Percentiles rank a stretch among this genome's conserved stretches.
Evolutionary conservation across 2,888 invertebrate genomes (phyloP).

Genomic region (Baccha elongata): DNA sequence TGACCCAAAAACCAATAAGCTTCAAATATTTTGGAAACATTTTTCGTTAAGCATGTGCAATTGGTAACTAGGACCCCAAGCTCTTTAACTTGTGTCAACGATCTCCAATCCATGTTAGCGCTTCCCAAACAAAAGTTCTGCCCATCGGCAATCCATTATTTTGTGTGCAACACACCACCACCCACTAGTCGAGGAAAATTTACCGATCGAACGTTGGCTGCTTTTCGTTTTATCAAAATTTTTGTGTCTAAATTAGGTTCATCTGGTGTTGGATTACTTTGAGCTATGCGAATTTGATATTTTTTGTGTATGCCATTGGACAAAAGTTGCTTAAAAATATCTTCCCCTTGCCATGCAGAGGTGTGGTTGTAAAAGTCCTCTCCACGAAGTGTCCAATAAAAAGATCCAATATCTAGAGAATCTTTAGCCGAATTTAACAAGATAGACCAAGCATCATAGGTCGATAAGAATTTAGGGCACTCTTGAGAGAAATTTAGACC

Average conservation of each 20-base stretch:
- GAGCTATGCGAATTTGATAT: slow-evolving; percentile 89
- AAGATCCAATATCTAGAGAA: slow-evolving; percentile 94
- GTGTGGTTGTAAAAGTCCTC: slow-evolving; percentile 91
- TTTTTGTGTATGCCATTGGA: slow-evolving; percentile 86
- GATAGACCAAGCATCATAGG: slow-evolving; percentile 92
- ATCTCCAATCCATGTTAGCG: slow-evolving; percentile 99
- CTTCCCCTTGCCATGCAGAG: slow-evolving; percentile 91
- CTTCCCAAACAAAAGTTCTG: slow-evolving; percentile 96
- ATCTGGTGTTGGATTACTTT: slow-evolving; percentile 89
- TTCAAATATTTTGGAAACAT: slow-evolving; percentile 95
- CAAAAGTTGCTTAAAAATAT: slow-evolving; percentile 91
- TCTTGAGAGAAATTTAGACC: slow-evolving; percentile 89
- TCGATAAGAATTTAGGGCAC: slow-evolving; percentile 86
- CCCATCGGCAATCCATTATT: slow-evolving; percentile 95
- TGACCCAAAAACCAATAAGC: slow-evolving; percentile 94
- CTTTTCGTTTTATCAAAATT: slow-evolving; percentile 89
- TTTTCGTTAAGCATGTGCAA: slow-evolving; percentile 92
- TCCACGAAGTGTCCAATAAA: slow-evolving; percentile 95
- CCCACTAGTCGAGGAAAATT: slow-evolving; percentile 92
- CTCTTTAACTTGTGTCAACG: slow-evolving; percentile 97
- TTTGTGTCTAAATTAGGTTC: slow-evolving; percentile 91
- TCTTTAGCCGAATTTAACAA: slow-evolving; percentile 90
- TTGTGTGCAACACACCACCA: slow-evolving; percentile 95
- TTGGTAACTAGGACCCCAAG: slow-evolving; percentile 92
- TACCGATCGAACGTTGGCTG: slow-evolving; percentile 90